Evolutionary conservation across 2,797 vertebrate species (phyloP).

Genomic region (Delichon dasypus): DNA sequence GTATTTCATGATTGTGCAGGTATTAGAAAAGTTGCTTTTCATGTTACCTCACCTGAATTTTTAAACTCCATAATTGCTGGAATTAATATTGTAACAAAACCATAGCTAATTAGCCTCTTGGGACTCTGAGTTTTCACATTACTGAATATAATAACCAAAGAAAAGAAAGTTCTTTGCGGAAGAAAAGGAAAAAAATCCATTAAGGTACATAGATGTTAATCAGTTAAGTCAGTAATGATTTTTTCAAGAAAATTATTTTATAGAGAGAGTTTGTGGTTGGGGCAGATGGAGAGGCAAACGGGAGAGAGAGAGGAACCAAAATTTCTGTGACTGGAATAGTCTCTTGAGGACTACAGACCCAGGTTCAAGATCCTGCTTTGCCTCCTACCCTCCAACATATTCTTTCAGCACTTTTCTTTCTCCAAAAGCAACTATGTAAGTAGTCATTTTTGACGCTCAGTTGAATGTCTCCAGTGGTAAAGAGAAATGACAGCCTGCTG

Average conservation of each 20-base stretch:
- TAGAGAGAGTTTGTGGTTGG: neutral
- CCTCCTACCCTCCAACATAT: neutral
- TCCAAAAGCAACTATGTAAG: neutral
- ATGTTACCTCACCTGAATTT: neutral
- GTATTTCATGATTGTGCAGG: neutral
- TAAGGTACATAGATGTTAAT: neutral
- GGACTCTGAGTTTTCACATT: neutral
- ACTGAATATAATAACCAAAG: neutral
- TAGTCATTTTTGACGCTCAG: neutral
- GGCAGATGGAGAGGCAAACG: neutral
- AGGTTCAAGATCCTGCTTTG: neutral
- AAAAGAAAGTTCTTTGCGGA: neutral
- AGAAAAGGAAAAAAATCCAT: neutral
- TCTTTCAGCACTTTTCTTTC: neutral
- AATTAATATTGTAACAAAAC: conserved; percentile 38
- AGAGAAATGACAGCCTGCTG: neutral
- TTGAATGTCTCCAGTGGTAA: neutral
- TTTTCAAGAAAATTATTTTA: neutral
- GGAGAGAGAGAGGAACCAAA: neutral
- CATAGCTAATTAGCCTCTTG: conserved; percentile 1
- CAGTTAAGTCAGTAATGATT: neutral
- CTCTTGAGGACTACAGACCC: neutral
- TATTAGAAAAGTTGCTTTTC: conserved; percentile 2
- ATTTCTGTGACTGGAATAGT: neutral
- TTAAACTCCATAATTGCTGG: neutral